phyloP scores from a whole-genome alignment of 2,113 vertebrate species.

The Gadus chalcogrammus region DNA sequence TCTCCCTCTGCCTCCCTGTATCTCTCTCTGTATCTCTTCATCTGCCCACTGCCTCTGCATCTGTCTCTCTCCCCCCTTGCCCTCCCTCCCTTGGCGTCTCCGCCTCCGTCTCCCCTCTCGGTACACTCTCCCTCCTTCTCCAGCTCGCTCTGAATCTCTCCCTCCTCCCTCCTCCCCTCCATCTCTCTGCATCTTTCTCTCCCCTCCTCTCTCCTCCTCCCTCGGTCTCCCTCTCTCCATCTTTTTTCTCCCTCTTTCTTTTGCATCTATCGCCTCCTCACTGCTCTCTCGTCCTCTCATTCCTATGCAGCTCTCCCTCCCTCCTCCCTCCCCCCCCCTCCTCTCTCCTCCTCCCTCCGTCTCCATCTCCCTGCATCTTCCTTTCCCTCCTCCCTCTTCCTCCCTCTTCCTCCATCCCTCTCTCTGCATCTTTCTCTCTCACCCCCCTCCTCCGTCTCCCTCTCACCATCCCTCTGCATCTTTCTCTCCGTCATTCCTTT shows the following conservation, averaged over 20 bases:
- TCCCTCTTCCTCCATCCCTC: slow-evolving; percentile 33
- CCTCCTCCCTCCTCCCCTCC: too few species aligned
- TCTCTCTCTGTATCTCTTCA: too few species aligned
- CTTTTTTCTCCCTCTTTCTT: too few species aligned
- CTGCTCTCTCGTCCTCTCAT: too few species aligned
- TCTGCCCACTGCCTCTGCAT: too few species aligned
- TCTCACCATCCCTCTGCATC: background rate
- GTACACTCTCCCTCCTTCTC: slow-evolving; percentile 22
- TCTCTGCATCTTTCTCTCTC: slow-evolving; percentile 40
- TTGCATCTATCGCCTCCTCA: too few species aligned
- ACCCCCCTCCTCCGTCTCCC: slow-evolving; percentile 1
- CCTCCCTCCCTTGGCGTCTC: slow-evolving; percentile 20
- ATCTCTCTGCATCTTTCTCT: too few species aligned
- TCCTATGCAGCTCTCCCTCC: too few species aligned
- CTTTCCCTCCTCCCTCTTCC: slow-evolving; percentile 32
- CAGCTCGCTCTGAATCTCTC: slow-evolving; percentile 35
- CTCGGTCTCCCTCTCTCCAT: slow-evolving; percentile 30
- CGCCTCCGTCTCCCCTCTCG: too few species aligned
- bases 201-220: slow-evolving; percentile 23
- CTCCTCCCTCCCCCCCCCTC: background rate
- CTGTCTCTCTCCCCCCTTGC: slow-evolving; percentile 23
- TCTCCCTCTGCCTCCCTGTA: too few species aligned
- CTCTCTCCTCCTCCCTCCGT: background rate
- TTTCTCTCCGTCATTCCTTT: background rate
- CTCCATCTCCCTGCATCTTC: slow-evolving; percentile 38